These are phyloP conservation scores for Morpho achilles DNA, from an alignment of 2,888 invertebrate genomes.

Conservation along the genomic window DNA sequence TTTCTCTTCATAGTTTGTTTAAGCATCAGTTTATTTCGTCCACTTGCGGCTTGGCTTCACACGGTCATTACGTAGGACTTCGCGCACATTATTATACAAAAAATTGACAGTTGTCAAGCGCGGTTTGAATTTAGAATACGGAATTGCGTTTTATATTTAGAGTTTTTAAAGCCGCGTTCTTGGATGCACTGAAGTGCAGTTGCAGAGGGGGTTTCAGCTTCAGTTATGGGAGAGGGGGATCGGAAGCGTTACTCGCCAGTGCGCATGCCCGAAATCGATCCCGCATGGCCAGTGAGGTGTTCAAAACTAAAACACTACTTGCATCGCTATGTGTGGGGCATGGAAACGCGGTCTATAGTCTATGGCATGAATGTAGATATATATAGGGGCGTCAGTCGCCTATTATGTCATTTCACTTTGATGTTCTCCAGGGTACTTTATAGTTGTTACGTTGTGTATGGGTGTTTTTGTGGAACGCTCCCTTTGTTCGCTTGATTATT, in stretches of 20 bases:
- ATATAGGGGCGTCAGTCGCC: slow-evolving; percentile 37
- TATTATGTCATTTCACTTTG: slow-evolving; percentile 76
- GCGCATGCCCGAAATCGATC: slow-evolving; percentile 76
- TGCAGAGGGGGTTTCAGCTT: slow-evolving; percentile 56
- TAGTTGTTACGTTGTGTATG: slow-evolving; percentile 34
- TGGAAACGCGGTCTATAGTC: slow-evolving; percentile 28
- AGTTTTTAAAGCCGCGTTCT: slow-evolving; percentile 53
- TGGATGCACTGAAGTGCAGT: slow-evolving; percentile 75
- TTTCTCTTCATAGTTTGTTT: slow-evolving; percentile 73
- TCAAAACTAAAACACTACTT: slow-evolving; percentile 53
- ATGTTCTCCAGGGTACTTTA: slow-evolving; percentile 45
- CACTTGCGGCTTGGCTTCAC: slow-evolving; percentile 12
- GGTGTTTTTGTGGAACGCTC: slow-evolving; percentile 27
- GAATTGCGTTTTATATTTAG: slow-evolving; percentile 44
- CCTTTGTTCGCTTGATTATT: slow-evolving; percentile 33
- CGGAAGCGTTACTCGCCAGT: slow-evolving; percentile 42
- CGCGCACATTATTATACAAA: slow-evolving; percentile 30
- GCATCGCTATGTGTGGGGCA: slow-evolving; percentile 41
- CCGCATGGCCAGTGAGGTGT: slow-evolving; percentile 59
- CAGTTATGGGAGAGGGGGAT: slow-evolving; percentile 39
- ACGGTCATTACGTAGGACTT: slow-evolving; percentile 7
- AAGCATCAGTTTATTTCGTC: slow-evolving; percentile 30
- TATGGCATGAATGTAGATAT: slow-evolving; percentile 37
- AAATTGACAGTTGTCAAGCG: slow-evolving; percentile 25
- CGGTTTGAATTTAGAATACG: slow-evolving; percentile 28